Evolutionary conservation across 2,888 invertebrate genomes (phyloP).

Genomic region (Diachrysia chrysitis): DNA sequence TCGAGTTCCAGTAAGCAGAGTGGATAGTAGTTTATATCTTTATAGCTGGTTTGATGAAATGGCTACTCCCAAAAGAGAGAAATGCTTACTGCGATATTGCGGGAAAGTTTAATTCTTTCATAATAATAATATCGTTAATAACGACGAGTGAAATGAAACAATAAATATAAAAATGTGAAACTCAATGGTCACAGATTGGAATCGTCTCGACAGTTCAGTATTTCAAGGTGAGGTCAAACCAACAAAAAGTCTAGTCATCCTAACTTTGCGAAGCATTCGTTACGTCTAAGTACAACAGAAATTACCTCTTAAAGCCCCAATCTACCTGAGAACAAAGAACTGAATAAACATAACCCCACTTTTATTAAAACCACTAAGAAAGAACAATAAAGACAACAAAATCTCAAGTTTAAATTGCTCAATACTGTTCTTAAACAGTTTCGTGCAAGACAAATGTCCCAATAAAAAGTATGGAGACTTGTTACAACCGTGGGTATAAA

Average conservation of each 20-base stretch:
- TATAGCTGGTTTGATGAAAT: background rate
- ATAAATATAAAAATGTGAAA: background rate
- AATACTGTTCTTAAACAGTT: slow-evolving; percentile 59
- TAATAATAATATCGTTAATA: no score
- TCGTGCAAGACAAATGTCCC: slow-evolving; percentile 60
- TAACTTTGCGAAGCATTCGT: background rate
- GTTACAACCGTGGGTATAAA: slow-evolving; percentile 59
- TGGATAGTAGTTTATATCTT: slow-evolving; percentile 5
- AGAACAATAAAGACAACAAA: slow-evolving; percentile 54
- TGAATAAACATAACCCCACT: slow-evolving; percentile 28
- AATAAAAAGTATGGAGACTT: slow-evolving; percentile 58
- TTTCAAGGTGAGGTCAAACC: background rate
- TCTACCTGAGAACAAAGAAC: slow-evolving; percentile 18
- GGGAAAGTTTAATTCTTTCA: no score
- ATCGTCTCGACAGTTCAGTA: background rate
- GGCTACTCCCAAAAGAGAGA: background rate
- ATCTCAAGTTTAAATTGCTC: slow-evolving; percentile 56
- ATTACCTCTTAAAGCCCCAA: slow-evolving; percentile 8
- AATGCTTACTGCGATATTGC: no score
- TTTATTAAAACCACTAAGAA: slow-evolving; percentile 42
- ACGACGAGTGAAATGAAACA: background rate
- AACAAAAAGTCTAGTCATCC: background rate
- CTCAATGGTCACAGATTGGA: background rate
- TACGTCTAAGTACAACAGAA: slow-evolving; percentile 6
- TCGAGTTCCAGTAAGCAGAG: slow-evolving; percentile 10